These are phyloP conservation scores for Luehdorfia chinensis DNA, from an alignment of 1,140 invertebrate species.

Conservation along the genomic window DNA sequence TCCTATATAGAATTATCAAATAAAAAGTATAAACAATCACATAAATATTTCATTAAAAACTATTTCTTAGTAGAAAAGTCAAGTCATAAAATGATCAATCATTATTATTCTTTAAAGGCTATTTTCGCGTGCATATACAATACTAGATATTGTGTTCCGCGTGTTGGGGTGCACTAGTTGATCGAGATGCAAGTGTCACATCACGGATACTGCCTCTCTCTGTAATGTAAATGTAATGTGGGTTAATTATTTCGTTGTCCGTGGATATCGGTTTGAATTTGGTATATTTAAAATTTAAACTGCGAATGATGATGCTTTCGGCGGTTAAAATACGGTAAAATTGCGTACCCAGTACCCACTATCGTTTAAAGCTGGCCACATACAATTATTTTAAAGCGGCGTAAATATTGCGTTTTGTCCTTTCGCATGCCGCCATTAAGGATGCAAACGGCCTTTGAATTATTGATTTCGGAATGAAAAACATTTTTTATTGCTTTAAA, in stretches of 20 bases:
- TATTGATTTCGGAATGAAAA: no score
- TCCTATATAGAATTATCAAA: no score
- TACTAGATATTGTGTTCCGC: background rate
- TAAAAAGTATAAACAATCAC: no score
- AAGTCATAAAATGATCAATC: no score
- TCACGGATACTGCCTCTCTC: background rate
- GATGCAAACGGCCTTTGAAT: constrained; percentile 6
- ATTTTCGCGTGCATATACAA: constrained; percentile 2
- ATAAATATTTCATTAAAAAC: no score
- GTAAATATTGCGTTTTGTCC: background rate
- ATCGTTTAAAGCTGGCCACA: constrained; percentile 4
- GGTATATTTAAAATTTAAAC: constrained; percentile 21
- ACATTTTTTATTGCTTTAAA: no score
- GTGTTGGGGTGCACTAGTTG: constrained; percentile 4
- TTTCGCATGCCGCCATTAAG: constrained; percentile 1
- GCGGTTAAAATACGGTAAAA: constrained; percentile 17
- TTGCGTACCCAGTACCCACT: background rate
- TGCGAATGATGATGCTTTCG: background rate
- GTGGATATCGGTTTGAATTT: constrained; percentile 21
- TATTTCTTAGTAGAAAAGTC: no score
- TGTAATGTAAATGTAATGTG: constrained; percentile 21
- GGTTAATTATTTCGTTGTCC: constrained; percentile 33
- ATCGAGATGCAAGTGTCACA: constrained; percentile 15
- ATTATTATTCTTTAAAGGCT: no score
- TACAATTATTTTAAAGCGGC: background rate